Evolutionary conservation across 1,140 invertebrate species (phyloP).

Genomic region (Bombus sibiricus): DNA sequence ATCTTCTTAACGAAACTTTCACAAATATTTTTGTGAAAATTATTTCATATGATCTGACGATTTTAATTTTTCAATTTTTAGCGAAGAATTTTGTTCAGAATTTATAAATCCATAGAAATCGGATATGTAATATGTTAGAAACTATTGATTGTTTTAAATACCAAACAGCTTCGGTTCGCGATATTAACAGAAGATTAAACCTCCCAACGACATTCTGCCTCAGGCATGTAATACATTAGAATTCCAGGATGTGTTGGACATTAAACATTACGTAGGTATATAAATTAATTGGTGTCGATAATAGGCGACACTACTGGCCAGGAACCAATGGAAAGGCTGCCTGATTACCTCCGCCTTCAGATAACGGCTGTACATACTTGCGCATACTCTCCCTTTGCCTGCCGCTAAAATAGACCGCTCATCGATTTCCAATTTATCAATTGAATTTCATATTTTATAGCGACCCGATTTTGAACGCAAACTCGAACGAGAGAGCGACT

Average conservation of each 20-base stretch:
- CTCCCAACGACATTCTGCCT: not conserved
- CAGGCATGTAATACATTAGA: conserved; percentile 19
- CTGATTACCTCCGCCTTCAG: conserved; percentile 50
- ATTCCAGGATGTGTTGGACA: conserved; percentile 27
- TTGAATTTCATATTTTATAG: conserved; percentile 82
- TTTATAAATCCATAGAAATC: not conserved
- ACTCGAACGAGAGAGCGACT: conserved; percentile 92
- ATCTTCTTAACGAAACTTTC: no score
- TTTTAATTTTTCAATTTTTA: no score
- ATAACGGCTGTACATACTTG: conserved; percentile 77
- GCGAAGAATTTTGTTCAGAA: not conserved
- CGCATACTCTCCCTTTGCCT: conserved; percentile 50
- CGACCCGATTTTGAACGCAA: conserved; percentile 94
- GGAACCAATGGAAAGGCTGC: conserved; percentile 42
- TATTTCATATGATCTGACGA: no score
- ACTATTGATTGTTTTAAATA: not conserved
- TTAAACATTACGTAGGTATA: conserved; percentile 35
- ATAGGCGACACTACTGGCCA: conserved; percentile 5
- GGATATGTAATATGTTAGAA: no score
- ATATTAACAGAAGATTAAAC: conserved; percentile 21
- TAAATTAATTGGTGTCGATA: conserved; percentile 44
- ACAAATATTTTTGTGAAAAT: no score
- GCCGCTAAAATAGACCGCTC: conserved; percentile 22
- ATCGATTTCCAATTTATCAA: not conserved
- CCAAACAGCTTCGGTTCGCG: conserved; percentile 20